Conservation (phyloP, 2,888 invertebrate genomes). For the Drosophila sordidapex region DNA sequence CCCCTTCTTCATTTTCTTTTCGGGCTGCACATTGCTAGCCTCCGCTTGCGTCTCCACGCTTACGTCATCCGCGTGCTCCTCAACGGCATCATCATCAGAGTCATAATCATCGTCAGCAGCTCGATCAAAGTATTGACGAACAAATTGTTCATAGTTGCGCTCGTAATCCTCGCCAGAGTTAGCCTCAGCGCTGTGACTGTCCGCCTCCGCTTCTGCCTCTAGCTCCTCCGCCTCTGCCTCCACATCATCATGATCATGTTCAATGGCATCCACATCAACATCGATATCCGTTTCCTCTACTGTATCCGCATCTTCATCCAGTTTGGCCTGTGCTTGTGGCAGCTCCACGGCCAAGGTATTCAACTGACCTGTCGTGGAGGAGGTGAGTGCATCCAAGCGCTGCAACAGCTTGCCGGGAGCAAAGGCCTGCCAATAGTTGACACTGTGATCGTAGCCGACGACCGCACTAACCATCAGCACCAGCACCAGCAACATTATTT, state of each 20-base stretch:
- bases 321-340: slow-evolving; percentile 49
- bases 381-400: slow-evolving; percentile 63
- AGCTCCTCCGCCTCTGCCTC: slow-evolving; percentile 35
- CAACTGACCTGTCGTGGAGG: neutral
- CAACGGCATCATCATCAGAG: slow-evolving; percentile 34
- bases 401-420: slow-evolving; percentile 66
- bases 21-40: slow-evolving; percentile 48
- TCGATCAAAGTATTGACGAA: slow-evolving; percentile 84
- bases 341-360: neutral
- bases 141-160: slow-evolving; percentile 82
- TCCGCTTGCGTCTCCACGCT: slow-evolving; percentile 52
- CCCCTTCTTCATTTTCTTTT: slow-evolving; percentile 17
- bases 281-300: slow-evolving; percentile 10
- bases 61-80: slow-evolving; percentile 19
- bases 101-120: slow-evolving; percentile 61
- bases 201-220: slow-evolving; percentile 8
- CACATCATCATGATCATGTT: slow-evolving; percentile 8
- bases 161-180: slow-evolving; percentile 78
- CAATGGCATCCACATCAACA: slow-evolving; percentile 24
- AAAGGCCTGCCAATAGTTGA: slow-evolving; percentile 75
- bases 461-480: slow-evolving; percentile 33
- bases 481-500: slow-evolving; percentile 53
- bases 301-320: slow-evolving; percentile 26
- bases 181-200: slow-evolving; percentile 39
- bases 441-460: slow-evolving; percentile 55